Base-by-base conservation (phyloP, 2,888 invertebrate genomes). In the Eupithecia tripunctaria region DNA sequence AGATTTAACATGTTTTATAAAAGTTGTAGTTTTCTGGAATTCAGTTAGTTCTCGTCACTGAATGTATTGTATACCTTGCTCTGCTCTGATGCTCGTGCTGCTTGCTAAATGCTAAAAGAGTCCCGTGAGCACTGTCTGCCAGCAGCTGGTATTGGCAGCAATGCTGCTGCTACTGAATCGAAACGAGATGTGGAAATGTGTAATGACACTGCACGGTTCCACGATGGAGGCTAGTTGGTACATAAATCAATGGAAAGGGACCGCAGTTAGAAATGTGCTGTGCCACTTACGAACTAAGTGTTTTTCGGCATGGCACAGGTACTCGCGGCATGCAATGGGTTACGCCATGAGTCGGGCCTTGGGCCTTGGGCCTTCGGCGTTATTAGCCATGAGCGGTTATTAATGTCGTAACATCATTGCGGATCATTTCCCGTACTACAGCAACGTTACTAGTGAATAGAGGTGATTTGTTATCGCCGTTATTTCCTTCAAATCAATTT, bases 181-280 rank as follows among this genome's bases (percentile, higher is more conserved):
- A 51, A 51, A 25, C 21, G 12, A 51, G 0, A 56, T 12, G 12
- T 56, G 10, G 1, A 25, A 12, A 56, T 51, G 1, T 12, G 25
- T 56, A 56, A 25, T 14, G 0, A 51, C 25, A 56, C 21, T 51
- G 3, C 12, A 56, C 56, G 56, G 47, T 56, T n/a, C 36, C 29
- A 18, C 14, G 60, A 8, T 60, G 29, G 60, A 60, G 60, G 60
- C 29, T 36, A 63, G 63, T 60, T 60, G 15, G 64, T 64, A 41
- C 38, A 25, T 64, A 25, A 64, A 41, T 64, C 38, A 64, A 84
- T 81, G 80, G 83, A 89, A 89, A 89, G 86, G 81, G 86, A 86
- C 85, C 89, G 89, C 89, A 88, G 90, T 90, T 91, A 91, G 88
- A 90, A 89, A 91, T 87, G 84, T 87, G 84, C 86, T 80, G 82